phyloP scores from a whole-genome alignment of 2,113 vertebrate species.

The Oplegnathus fasciatus region DNA sequence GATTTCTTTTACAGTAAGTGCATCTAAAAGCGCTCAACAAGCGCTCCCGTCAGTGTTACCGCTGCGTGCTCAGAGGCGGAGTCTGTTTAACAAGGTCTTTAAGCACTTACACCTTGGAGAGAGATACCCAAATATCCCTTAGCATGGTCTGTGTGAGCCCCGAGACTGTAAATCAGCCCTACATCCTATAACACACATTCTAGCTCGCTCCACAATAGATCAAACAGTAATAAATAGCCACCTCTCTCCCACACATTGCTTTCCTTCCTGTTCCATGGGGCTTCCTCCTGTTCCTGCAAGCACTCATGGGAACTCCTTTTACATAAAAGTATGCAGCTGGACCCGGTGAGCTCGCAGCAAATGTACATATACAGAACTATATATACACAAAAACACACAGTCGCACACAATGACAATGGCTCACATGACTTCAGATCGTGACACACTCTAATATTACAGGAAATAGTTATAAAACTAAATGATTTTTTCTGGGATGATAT shows the following conservation, averaged over 20 bases:
- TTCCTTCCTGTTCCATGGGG: slow-evolving; percentile 81
- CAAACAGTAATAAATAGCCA: slow-evolving; percentile 83
- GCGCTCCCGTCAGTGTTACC: slow-evolving; percentile 25
- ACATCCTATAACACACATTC: slow-evolving; percentile 83
- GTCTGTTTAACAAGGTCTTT: slow-evolving; percentile 71
- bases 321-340: slow-evolving; percentile 79
- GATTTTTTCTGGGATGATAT: slow-evolving; percentile 25
- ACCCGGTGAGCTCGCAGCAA: slow-evolving; percentile 50
- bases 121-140: slow-evolving; percentile 79
- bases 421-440: slow-evolving; percentile 14
- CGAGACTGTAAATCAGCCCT: slow-evolving; percentile 79
- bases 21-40: slow-evolving; percentile 39
- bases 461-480: slow-evolving; percentile 29
- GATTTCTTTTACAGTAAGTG: slow-evolving; percentile 47
- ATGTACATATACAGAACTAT: slow-evolving; percentile 41
- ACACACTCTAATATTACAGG: slow-evolving; percentile 20
- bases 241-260: slow-evolving; percentile 80
- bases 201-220: slow-evolving; percentile 80
- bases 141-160: slow-evolving; percentile 60
- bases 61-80: slow-evolving; percentile 31
- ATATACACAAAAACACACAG: slow-evolving; percentile 29
- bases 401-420: slow-evolving; percentile 18
- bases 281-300: slow-evolving; percentile 78
- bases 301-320: slow-evolving; percentile 75
- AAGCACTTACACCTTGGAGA: slow-evolving; percentile 67